Base-by-base conservation (phyloP, 1,140 invertebrate species). In the Euura lappo region DNA sequence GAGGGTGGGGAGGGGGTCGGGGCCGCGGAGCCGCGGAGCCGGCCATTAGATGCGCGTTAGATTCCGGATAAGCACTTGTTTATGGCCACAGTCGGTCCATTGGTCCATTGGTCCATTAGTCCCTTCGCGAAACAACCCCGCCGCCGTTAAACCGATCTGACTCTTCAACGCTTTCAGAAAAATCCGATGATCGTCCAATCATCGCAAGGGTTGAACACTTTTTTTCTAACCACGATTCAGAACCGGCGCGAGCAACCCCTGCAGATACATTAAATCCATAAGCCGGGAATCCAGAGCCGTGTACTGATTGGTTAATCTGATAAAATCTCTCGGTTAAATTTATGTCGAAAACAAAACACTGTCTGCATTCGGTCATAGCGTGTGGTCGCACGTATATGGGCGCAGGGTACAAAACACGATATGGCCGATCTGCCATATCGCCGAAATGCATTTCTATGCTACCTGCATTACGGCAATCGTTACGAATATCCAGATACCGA, bases 311-410 rank as follows among this genome's bases (percentile, higher is more conserved):
- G 66, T 68, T 68, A 44, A 68, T 68, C 66, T 44, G 66, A 68
- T 68, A 68, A 68, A 68, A 68, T 68, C 66, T 68, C 66, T 68
- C 44, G 66, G 66, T 44, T 11, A 68, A 68, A 68, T 68, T 68
- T 68, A 68, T 68, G 66, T 68, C 11, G 66, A 11, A 8, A 68
- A 68, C 66, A 68, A 68, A 60, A 60, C 44, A 68, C 8, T 68
- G 66, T 68, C 66, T 68, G 66, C 43, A 67, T 67, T 28, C 66
- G 66, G 28, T 13, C 66, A 67, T 44, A 67, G 7, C 66, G 66
- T 7, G 28, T 44, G 11, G 66, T 1, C 28, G 66, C 66, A n/a
- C n/a, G n/a, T n/a, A n/a, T n/a, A n/a, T n/a, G n/a, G n/a, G n/a
- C n/a, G n/a, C n/a, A n/a, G n/a, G n/a, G n/a, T n/a, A n/a, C n/a